A percentile compares a stretch with the other conserved stretches of the same genome.
These are phyloP conservation scores for Lasioglossum leucozonium DNA, from an alignment of 2,888 invertebrate genomes.

Conservation along the genomic window DNA sequence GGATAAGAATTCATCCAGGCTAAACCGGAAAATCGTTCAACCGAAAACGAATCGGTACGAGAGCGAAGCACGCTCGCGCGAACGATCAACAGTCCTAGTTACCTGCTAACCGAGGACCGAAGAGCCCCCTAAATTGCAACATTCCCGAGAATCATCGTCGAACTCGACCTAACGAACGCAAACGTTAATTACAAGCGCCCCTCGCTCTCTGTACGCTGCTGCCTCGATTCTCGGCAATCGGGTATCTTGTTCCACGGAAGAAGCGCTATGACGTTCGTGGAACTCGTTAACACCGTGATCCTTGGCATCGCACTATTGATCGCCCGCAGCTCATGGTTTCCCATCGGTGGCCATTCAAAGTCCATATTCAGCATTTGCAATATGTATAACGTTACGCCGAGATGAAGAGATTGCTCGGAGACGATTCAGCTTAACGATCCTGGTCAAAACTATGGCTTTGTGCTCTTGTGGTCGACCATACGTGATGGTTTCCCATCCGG, in stretches of 20 bases:
- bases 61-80: too few species aligned
- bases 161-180: background rate
- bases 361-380: background rate
- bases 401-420: background rate
- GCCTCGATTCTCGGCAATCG: background rate
- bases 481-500: background rate
- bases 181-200: background rate
- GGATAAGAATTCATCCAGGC: background rate
- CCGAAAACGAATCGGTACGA: background rate
- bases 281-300: constrained; percentile 25
- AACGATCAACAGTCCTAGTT: background rate
- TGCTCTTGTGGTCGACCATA: background rate
- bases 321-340: background rate
- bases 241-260: background rate
- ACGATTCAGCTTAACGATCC: background rate
- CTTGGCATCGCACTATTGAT: background rate
- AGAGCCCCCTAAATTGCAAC: background rate
- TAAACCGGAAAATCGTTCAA: background rate
- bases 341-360: background rate
- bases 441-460: background rate
- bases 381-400: background rate
- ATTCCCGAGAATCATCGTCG: background rate
- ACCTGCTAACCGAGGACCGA: background rate
- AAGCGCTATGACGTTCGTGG: constrained; percentile 10
- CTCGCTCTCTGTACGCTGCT: background rate